Percentiles rank a stretch among this genome's conserved stretches.
These are phyloP conservation scores for Panulirus ornatus DNA, from an alignment of 1,140 invertebrate genomes.

Conservation along the genomic window DNA sequence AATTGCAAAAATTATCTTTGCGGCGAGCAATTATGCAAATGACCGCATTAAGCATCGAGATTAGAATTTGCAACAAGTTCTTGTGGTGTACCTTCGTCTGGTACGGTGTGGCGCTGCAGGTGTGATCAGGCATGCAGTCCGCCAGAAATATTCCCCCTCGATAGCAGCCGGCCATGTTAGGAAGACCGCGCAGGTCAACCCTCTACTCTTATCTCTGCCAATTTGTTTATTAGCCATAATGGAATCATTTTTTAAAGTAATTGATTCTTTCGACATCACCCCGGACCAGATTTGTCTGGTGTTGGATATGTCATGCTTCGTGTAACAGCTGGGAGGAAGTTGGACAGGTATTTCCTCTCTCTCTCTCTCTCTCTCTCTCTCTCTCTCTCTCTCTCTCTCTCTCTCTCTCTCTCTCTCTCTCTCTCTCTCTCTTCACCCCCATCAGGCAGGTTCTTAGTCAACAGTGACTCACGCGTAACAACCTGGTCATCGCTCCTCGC, in stretches of 20 bases:
- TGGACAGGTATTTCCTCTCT: slow-evolving; percentile 2
- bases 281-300: not conserved
- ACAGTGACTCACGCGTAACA: not conserved
- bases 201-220: not conserved
- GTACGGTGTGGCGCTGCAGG: not conserved
- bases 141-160: not conserved
- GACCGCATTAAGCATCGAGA: not conserved
- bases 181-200: not conserved
- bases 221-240: not conserved
- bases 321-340: not conserved
- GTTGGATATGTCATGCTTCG: not conserved
- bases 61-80: not conserved
- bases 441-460: not conserved
- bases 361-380: too few species aligned
- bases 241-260: slow-evolving; percentile 8
- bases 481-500: slow-evolving; percentile 6
- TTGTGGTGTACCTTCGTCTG: not conserved
- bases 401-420: too few species aligned
- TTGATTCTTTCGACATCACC: slow-evolving; percentile 3
- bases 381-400: too few species aligned
- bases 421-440: too few species aligned
- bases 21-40: slow-evolving; percentile 27
- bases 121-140: not conserved
- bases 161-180: not conserved
- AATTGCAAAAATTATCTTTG: slow-evolving; percentile 6